These are phyloP conservation scores for Drosophila orosa DNA, from an alignment of 1,140 invertebrate genomes.

Conservation along the genomic window DNA sequence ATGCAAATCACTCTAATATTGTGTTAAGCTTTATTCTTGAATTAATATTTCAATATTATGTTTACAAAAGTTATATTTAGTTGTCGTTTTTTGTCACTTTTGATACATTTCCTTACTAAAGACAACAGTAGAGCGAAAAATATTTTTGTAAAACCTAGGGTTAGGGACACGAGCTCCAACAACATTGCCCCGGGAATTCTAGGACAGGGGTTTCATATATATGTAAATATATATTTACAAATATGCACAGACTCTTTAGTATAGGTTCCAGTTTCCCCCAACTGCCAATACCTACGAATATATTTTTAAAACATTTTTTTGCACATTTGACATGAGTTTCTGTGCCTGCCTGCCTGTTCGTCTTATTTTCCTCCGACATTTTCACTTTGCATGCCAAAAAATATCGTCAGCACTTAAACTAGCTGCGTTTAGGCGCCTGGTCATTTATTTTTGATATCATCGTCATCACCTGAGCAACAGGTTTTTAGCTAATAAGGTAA, in stretches of 20 bases:
- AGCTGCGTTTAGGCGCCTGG: constrained; percentile 50
- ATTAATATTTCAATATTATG: not conserved
- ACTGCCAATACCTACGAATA: constrained; percentile 6
- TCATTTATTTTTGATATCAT: constrained; percentile 66
- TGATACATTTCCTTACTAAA: not conserved
- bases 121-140: not conserved
- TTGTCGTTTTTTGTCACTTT: not conserved
- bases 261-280: not conserved
- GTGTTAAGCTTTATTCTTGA: not conserved
- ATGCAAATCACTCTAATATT: not conserved
- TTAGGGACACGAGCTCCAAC: not conserved
- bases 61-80: not conserved
- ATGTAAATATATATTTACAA: not conserved
- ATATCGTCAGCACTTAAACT: constrained; percentile 17
- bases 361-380: constrained; percentile 38
- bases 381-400: constrained; percentile 61
- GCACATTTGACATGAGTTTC: constrained; percentile 15
- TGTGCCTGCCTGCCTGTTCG: constrained; percentile 6
- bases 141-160: not conserved
- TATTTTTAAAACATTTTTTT: constrained; percentile 14
- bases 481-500: constrained; percentile 68
- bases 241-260: not conserved
- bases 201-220: no score
- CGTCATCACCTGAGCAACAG: constrained; percentile 50
- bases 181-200: no score